Evolutionary conservation across 2,888 invertebrate species (phyloP).

Genomic region (Calliphora vomitoria): DNA sequence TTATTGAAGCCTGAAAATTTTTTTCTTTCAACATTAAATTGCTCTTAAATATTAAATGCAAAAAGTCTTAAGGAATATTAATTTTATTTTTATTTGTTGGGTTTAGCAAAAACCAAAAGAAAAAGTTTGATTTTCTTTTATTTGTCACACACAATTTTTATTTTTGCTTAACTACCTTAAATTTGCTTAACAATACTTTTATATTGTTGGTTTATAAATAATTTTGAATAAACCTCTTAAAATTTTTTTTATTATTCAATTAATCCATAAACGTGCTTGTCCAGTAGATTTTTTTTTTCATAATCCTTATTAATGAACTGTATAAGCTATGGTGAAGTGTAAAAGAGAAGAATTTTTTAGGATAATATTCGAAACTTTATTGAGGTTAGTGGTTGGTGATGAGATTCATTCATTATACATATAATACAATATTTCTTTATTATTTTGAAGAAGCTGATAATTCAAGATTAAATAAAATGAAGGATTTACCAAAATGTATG

Average conservation of each 20-base stretch:
- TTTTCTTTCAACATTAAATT: background rate
- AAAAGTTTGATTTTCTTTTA: background rate
- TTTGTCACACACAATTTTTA: background rate
- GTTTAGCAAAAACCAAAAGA: background rate
- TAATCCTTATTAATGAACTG: background rate
- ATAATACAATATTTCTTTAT: too few relatives aligned
- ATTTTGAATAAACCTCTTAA: constrained; percentile 1
- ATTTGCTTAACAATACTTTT: background rate
- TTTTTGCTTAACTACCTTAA: background rate
- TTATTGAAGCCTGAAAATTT: constrained; percentile 17
- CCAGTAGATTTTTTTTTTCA: background rate
- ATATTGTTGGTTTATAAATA: background rate
- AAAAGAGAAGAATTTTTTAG: background rate
- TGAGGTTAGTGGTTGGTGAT: background rate
- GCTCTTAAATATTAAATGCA: background rate
- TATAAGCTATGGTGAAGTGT: background rate
- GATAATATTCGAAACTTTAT: background rate
- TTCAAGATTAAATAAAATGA: too few relatives aligned
- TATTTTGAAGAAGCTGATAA: too few relatives aligned
- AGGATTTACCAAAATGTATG: too few relatives aligned
- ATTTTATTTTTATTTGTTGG: background rate
- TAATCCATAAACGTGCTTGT: constrained; percentile 8
- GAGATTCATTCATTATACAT: too few relatives aligned
- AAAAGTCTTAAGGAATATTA: background rate
- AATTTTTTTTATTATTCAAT: background rate